Evolutionary conservation across 2,797 vertebrate genomes (phyloP).

Genomic region (Hippocampus kuda): DNA sequence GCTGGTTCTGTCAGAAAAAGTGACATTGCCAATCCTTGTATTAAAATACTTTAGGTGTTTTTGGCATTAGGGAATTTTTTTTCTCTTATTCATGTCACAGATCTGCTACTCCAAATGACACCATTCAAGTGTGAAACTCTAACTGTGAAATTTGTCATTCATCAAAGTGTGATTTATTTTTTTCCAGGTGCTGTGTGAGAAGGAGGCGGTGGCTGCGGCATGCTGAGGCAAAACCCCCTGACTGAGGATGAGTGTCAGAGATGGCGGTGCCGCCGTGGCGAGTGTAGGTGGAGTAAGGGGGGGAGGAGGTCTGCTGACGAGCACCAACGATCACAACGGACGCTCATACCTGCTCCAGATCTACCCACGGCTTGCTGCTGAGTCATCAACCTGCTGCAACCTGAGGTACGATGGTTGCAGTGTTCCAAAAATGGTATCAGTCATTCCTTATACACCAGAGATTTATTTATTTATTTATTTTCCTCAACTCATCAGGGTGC

Average conservation of each 20-base stretch:
- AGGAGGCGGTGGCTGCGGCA: conserved; percentile 68
- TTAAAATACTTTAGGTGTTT: not conserved
- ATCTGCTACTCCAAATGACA: not conserved
- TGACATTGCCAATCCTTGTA: too few relatives aligned
- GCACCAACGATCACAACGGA: conserved; percentile 68
- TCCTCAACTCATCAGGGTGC: conserved; percentile 60
- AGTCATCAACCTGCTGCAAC: conserved; percentile 71
- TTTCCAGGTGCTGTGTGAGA: conserved; percentile 68
- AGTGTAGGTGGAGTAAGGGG: conserved; percentile 52
- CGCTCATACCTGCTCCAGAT: conserved; percentile 81
- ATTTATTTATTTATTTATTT: not conserved
- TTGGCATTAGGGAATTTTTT: not conserved
- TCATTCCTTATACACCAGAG: not conserved
- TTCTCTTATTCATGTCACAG: not conserved
- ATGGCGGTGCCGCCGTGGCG: conserved; percentile 68
- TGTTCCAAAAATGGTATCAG: not conserved
- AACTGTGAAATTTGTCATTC: not conserved
- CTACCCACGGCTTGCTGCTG: conserved; percentile 76
- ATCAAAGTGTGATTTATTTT: conserved; percentile 4
- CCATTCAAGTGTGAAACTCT: not conserved
- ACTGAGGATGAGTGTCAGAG: conserved; percentile 92
- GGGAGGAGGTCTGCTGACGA: conserved; percentile 60
- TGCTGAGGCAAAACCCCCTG: conserved; percentile 75
- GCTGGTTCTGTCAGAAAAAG: too few relatives aligned
- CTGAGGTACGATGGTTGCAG: conserved; percentile 49